A percentile compares a stretch with the other conserved stretches of the same genome.
Conservation (phyloP, 1,140 invertebrate species). For the Mya arenaria region DNA sequence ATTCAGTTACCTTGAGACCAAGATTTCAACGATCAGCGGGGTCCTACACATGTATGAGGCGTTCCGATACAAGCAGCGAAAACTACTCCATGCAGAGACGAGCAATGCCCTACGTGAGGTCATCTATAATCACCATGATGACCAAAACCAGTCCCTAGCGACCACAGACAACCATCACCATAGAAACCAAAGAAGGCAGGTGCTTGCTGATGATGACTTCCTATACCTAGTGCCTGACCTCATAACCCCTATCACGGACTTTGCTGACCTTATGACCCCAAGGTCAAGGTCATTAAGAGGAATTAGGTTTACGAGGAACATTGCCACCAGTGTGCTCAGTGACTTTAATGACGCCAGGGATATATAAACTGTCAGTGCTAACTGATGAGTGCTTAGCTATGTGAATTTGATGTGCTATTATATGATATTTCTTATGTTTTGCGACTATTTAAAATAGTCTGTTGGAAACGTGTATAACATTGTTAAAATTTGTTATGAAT, state of each 20-base stretch:
- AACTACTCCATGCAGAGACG: slow-evolving; percentile 30
- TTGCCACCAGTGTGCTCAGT: too few relatives aligned
- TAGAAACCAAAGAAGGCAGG: not conserved
- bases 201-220: slow-evolving; percentile 2
- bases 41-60: slow-evolving; percentile 29
- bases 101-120: not conserved
- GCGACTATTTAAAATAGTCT: too few relatives aligned
- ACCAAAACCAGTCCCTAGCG: not conserved
- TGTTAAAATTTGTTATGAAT: too few relatives aligned
- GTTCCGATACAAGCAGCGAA: slow-evolving; percentile 24
- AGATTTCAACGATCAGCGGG: not conserved
- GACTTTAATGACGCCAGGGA: too few relatives aligned
- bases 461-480: too few relatives aligned
- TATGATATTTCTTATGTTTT: too few relatives aligned
- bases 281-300: too few relatives aligned
- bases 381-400: too few relatives aligned
- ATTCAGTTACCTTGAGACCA: slow-evolving; percentile 21
- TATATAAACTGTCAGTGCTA: too few relatives aligned
- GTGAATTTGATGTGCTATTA: too few relatives aligned
- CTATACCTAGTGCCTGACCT: slow-evolving; percentile 32
- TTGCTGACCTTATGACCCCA: too few relatives aligned
- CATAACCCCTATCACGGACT: slow-evolving; percentile 13
- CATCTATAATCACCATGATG: not conserved
- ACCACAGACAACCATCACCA: not conserved
- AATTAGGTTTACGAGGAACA: too few relatives aligned